Percentiles rank a stretch among this genome's conserved stretches.
These are phyloP conservation scores for Saturnia pavonia DNA, from an alignment of 2,888 invertebrate species.

Conservation along the genomic window DNA sequence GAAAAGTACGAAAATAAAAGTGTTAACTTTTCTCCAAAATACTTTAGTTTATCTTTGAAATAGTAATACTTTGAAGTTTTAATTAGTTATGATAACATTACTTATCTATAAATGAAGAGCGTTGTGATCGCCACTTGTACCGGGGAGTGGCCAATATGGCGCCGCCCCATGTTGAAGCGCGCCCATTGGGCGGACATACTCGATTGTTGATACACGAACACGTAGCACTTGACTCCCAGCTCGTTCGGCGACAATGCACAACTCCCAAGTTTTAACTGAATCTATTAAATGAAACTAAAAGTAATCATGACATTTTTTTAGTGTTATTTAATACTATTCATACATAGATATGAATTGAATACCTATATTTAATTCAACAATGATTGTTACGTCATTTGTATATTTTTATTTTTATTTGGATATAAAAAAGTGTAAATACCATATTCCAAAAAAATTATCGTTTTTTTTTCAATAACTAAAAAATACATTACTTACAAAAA, in stretches of 20 bases:
- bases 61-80: not conserved
- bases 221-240: constrained; percentile 20
- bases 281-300: not conserved
- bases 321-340: not conserved
- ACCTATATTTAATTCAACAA: not conserved
- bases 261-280: constrained; percentile 18
- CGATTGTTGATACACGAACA: constrained; percentile 26
- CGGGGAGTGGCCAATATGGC: constrained; percentile 57
- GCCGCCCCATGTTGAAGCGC: constrained; percentile 65
- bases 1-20: not conserved
- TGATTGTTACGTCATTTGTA: not conserved
- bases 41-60: not conserved
- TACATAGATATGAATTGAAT: not conserved
- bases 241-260: constrained; percentile 27
- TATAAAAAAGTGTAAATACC: too few relatives aligned
- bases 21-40: not conserved
- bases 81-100: not conserved
- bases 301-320: not conserved
- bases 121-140: constrained; percentile 23
- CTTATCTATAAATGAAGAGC: not conserved
- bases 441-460: too few relatives aligned
- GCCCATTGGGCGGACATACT: constrained; percentile 64
- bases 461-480: too few relatives aligned
- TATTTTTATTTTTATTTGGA: not conserved
- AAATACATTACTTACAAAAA: too few relatives aligned